Percentiles rank a stretch among this genome's conserved stretches.
Evolutionary conservation across 30 jellyfish, hydroid and myxozoan genomes (phyloP).

Genomic region (Aurelia aurita complex sp. Pacific): DNA sequence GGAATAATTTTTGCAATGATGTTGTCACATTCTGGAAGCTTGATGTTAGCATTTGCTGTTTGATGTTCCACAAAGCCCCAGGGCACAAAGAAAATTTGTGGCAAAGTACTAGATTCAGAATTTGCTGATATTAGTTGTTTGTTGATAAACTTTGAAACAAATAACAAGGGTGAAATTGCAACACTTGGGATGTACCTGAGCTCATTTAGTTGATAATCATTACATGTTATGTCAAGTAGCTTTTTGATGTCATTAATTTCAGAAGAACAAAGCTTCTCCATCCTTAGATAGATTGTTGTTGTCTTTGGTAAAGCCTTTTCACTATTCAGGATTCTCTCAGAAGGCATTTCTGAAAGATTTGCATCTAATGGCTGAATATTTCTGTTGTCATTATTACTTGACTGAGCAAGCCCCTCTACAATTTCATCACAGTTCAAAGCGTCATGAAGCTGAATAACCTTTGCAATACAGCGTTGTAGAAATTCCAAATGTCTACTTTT

Average conservation of each 20-base stretch:
- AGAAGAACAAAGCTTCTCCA: constrained; percentile 7
- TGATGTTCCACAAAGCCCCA: too few species aligned
- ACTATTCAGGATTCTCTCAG: too few species aligned
- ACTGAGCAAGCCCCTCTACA: constrained; percentile 5
- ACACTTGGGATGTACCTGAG: constrained; percentile 2
- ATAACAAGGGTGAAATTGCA: background rate
- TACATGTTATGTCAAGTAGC: background rate
- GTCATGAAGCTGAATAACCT: background rate
- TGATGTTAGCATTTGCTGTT: too few species aligned
- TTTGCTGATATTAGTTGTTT: too few species aligned
- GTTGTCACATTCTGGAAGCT: too few species aligned
- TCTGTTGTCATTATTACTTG: constrained; percentile 5
- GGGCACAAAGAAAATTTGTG: too few species aligned
- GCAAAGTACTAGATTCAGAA: too few species aligned
- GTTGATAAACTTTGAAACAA: background rate
- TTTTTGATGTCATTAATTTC: background rate
- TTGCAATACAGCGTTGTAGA: too few species aligned
- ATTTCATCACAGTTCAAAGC: background rate
- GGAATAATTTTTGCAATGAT: too few species aligned
- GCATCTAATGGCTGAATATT: background rate
- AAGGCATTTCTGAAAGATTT: background rate
- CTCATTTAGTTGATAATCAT: constrained; percentile 1
- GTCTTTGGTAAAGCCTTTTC: too few species aligned
- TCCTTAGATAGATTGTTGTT: background rate
- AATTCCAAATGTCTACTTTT: too few species aligned